Evolutionary conservation across 2,797 vertebrate genomes (phyloP), one percentile per base, ranked within the genome.

Genomic region (Pempheris klunzingeri): DNA sequence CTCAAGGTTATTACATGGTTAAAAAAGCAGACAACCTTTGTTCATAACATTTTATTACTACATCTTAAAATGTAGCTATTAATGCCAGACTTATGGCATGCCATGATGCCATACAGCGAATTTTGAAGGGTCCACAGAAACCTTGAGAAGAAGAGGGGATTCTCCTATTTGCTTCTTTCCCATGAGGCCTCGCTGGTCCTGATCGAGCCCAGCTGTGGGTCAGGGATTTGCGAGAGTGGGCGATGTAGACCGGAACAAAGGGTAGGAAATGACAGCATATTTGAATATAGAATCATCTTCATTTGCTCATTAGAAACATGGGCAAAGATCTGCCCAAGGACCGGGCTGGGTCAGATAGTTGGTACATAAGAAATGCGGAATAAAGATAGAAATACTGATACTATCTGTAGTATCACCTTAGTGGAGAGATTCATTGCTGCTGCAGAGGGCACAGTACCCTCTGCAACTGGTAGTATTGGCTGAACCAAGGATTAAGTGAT

Each of bases 151-250:
- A 72, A 3, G 5, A 5, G 6, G 46, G 49, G 2, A 3, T 2
- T 55, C 20, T 80, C 28, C 28, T 52, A 30, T 58, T 53, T 59
- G 38, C 52, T 74, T 54, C n/a, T 69, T 68, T 74, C 43, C 79
- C 58, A 22, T 71, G 43, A 67, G 78, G 71, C 50, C 34, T 74
- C n/a, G 15, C 34, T 62, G 18, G 57, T 81, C 44, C 64, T 84
- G 63, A 91, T 88, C 72, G 83, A 72, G 65, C 39, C 77, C 88
- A 91, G 90, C 86, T 92, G 91, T 90, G 78, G 78, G 78, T 77
- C 86, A 87, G 38, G 74, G 77, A 78, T 78, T 58, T 86, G 38
- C 47, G 43, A 26, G 54, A 50, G 36, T 15, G 36, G 55, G 55
- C 0, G 0, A 61, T 32, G 26, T 2, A 24, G 17, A 62, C 34